Evolutionary conservation across 2,113 vertebrate genomes (phyloP), one percentile per base, ranked within the genome.

Genomic region (Myotis brandtii): DNA sequence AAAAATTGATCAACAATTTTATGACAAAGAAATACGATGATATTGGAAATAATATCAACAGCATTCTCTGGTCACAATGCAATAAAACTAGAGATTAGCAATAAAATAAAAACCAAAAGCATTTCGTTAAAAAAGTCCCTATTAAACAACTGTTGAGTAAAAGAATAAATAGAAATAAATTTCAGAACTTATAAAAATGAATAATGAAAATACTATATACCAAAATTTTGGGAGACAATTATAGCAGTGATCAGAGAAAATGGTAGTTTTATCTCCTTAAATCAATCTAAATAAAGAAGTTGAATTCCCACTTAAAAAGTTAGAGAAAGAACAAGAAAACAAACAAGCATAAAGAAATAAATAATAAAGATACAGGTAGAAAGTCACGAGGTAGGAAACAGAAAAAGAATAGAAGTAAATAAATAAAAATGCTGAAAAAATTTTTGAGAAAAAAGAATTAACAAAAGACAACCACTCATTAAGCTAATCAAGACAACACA

Each of bases 341-440:
- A 89, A 56, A 62, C 2, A 73, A 64, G 30, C 11, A 37, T 40
- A 48, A 80, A 59, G 18, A 90, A 90, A 56, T 20, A 64, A 82
- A 67, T 80, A 72, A 54, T 86, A 34, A 48, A 72, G 13, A 72
- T 40, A 40, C 50, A 79, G 5, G 48, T 30, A 82, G 56, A 81
- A 75, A 76, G 21, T 23, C 25, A 69, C 52, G 9, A 81, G 9
- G 18, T 34, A 46, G 48, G 64, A 94, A 76, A 70, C 4, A 80
- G 21, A 40, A 67, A 85, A 85, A 50, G 14, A 83, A 56, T 72
- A 76, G n/a, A 94, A 77, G 13, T 20, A 59, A 76, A 69, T 30
- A 85, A 84, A 73, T 43, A 25, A 83, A 93, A 85, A 85, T 66
- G n/a, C n/a, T 90, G 13, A n/a, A 76, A 76, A 76, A 32, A 16